Percentiles rank a stretch among this genome's conserved stretches.
Evolutionary conservation across 92 coral and sea anemone genomes (phyloP).

Genomic region (Parazoanthus atlanticus): DNA sequence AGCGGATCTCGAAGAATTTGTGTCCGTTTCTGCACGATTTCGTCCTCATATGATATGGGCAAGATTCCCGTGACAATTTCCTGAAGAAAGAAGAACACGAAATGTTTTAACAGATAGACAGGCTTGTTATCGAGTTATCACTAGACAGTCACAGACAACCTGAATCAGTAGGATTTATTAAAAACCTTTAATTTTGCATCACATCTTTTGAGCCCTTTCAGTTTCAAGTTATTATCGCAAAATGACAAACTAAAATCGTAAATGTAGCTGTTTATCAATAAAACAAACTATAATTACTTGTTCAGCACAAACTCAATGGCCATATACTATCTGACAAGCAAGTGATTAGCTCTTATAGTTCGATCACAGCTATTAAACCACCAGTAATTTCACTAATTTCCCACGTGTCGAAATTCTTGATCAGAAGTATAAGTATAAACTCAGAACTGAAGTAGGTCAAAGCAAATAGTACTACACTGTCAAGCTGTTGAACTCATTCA

Average conservation of each 20-base stretch:
- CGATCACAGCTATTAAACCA: slow-evolving; percentile 4
- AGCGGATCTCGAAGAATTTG: slow-evolving; percentile 89
- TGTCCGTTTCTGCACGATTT: slow-evolving; percentile 87
- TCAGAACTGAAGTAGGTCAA: background rate
- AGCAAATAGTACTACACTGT: background rate
- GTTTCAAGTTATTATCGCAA: background rate
- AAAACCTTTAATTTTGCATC: slow-evolving; percentile 43
- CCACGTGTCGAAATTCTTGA: slow-evolving; percentile 20
- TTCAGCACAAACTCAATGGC: background rate
- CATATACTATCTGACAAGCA: slow-evolving; percentile 14
- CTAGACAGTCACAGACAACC: background rate
- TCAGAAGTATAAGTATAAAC: background rate
- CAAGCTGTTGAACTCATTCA: background rate
- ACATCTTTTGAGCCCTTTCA: slow-evolving; percentile 22
- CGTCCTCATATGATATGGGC: slow-evolving; percentile 95
- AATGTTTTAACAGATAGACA: slow-evolving; percentile 33
- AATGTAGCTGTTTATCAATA: slow-evolving; percentile 31
- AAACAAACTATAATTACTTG: slow-evolving; percentile 29
- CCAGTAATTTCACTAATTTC: slow-evolving; percentile 17
- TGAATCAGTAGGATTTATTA: background rate
- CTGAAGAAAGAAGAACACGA: slow-evolving; percentile 55
- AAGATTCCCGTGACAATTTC: slow-evolving; percentile 90
- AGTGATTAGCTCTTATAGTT: slow-evolving; percentile 1
- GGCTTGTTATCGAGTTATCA: slow-evolving; percentile 35
- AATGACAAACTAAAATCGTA: background rate